Percentiles rank a stretch among this genome's conserved stretches.
phyloP scores from a whole-genome alignment of 30 jellyfish, hydroid and myxozoan species.

The Cassiopea andromeda region DNA sequence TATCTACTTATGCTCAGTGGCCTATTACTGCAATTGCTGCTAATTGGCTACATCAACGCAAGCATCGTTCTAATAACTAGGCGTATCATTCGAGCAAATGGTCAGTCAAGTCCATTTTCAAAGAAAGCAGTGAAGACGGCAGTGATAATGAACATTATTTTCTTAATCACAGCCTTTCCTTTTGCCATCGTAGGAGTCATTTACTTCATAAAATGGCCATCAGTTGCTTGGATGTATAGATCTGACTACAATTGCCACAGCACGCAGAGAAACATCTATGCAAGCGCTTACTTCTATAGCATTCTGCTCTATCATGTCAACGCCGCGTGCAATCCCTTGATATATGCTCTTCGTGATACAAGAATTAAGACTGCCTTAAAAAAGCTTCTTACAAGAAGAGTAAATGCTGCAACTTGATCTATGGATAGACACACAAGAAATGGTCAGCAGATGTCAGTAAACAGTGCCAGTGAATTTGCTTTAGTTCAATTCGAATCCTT shows the following conservation, averaged over 20 bases:
- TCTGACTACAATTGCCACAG: background rate
- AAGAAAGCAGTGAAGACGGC: conserved; percentile 37
- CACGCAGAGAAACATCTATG: background rate
- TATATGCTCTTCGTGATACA: conserved; percentile 18
- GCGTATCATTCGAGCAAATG: background rate
- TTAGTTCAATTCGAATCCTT: no score
- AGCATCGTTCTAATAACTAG: background rate
- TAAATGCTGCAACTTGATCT: background rate
- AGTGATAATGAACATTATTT: background rate
- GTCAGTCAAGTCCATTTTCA: background rate
- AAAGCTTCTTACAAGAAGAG: background rate
- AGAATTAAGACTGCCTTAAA: conserved; percentile 29
- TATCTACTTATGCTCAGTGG: background rate
- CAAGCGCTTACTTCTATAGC: conserved; percentile 14
- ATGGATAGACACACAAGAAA: background rate
- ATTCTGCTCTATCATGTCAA: conserved; percentile 19
- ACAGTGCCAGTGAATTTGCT: no score
- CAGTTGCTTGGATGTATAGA: conserved; percentile 22
- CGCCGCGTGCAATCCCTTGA: conserved; percentile 34
- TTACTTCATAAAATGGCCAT: conserved; percentile 23
- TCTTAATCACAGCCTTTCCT: background rate
- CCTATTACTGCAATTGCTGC: background rate
- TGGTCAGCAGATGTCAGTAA: background rate
- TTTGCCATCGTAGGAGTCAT: conserved; percentile 3
- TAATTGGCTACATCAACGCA: conserved; percentile 9